Base-by-base conservation (phyloP, 2,113 vertebrate species). In the Carassius gibelio region DNA sequence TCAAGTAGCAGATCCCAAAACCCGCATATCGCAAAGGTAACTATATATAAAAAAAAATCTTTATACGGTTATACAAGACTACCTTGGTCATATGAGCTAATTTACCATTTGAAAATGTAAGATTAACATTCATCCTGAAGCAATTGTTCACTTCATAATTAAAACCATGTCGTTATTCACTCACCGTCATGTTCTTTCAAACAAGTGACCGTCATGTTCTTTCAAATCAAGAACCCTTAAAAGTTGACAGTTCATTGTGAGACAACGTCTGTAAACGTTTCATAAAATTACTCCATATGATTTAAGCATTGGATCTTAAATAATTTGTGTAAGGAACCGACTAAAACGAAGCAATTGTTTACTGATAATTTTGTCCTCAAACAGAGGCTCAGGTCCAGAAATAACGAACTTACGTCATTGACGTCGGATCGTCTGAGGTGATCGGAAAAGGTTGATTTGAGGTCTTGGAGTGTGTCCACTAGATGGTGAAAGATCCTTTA, bases 401-500 rank as follows among this genome's bases (percentile, higher is more conserved):
- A 71, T 21, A 17, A 4, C 36, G 34, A 17, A 17, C 42, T 42
- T 19, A 42, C 8, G 34, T 38, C 34, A 45, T 9, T 45, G 42
- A 42, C 42, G 38, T 30, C 26, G 26, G 26, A 26, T 26, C 26
- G 26, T 0, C 26, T 26, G 26, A 26, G 26, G 26, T 26, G 26
- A 26, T 26, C 26, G 26, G 26, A 26, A 38, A 61, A n/a, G 30
- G 21, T 79, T 62, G 36, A 80, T 26, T 80, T 21, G 74, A 45
- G 77, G 77, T 80, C n/a, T 9, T 17, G 8, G n/a, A 26, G 4
- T 45, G 26, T 26, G 77, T 80, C 77, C 77, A 80, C 36, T 80
- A 80, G 77, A 80, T 62, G 77, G 77, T 45, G 77, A 64, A 80
- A 80, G 77, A 80, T 80, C 36, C 36, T 42, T 74, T 13, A 62